Conservation (phyloP, 2,888 invertebrate species). For the Amiota communis region DNA sequence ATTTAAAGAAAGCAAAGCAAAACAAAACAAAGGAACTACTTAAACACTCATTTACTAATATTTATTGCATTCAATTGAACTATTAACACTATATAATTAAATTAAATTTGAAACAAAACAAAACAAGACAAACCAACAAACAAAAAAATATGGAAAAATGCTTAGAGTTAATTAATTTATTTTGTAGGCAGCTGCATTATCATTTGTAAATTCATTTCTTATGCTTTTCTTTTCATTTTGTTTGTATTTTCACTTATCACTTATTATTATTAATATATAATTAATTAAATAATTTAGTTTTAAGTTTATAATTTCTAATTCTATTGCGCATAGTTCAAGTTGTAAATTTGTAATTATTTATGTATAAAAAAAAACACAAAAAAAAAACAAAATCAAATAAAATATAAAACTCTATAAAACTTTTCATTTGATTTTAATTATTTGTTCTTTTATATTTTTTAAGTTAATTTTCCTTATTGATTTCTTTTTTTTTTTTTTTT, state of each 20-base stretch:
- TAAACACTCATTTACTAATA: conserved; percentile 38
- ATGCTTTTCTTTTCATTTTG: conserved; percentile 29
- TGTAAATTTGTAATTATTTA: conserved; percentile 64
- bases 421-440: conserved; percentile 53
- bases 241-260: conserved; percentile 46
- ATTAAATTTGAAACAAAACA: conserved; percentile 15
- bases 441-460: conserved; percentile 47
- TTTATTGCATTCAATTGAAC: conserved; percentile 52
- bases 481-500: neutral
- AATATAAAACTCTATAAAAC: conserved; percentile 24
- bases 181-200: conserved; percentile 35
- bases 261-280: conserved; percentile 43
- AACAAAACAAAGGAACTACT: neutral
- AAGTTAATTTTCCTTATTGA: conserved; percentile 9
- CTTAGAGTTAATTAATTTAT: conserved; percentile 2
- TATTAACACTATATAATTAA: conserved; percentile 25
- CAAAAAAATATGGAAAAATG: neutral
- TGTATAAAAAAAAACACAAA: conserved; percentile 52
- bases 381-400: conserved; percentile 29
- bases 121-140: neutral
- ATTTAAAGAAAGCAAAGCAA: conserved; percentile 15
- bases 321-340: conserved; percentile 54
- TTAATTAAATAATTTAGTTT: conserved; percentile 33
- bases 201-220: conserved; percentile 65
- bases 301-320: conserved; percentile 32